phyloP scores from a whole-genome alignment of 2,888 invertebrate genomes.

The Acrobasis suavella region DNA sequence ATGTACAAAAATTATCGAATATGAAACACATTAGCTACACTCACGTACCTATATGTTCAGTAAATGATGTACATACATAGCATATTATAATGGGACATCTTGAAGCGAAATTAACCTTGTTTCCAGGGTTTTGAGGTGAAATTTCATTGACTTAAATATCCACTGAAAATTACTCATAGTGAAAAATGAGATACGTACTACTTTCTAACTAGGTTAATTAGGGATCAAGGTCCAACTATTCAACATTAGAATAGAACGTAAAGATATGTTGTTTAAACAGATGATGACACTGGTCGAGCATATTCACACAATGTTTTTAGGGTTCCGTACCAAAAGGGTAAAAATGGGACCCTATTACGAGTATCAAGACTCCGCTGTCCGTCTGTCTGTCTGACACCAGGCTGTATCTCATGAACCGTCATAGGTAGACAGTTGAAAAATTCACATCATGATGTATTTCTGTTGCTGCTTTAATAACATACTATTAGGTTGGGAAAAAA shows the following conservation, averaged over 20 bases:
- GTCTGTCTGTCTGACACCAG: no score
- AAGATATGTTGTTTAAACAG: neutral
- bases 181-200: neutral
- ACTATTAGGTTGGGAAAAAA: no score
- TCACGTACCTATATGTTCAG: neutral
- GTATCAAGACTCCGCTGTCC: no score
- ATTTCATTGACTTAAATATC: neutral
- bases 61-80: neutral
- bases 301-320: neutral
- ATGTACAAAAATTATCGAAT: slow-evolving; percentile 5
- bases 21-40: neutral
- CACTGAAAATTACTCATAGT: neutral
- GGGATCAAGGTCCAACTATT: slow-evolving; percentile 30
- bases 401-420: no score
- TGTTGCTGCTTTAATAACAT: no score
- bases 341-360: no score
- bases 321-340: no score
- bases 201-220: slow-evolving; percentile 3
- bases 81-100: neutral
- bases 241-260: neutral
- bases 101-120: neutral
- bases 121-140: neutral
- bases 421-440: no score
- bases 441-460: no score
- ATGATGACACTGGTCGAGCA: neutral